Percentiles rank a stretch among this genome's conserved stretches.
phyloP scores from a whole-genome alignment of 2,113 vertebrate species.

The Rana temporaria region DNA sequence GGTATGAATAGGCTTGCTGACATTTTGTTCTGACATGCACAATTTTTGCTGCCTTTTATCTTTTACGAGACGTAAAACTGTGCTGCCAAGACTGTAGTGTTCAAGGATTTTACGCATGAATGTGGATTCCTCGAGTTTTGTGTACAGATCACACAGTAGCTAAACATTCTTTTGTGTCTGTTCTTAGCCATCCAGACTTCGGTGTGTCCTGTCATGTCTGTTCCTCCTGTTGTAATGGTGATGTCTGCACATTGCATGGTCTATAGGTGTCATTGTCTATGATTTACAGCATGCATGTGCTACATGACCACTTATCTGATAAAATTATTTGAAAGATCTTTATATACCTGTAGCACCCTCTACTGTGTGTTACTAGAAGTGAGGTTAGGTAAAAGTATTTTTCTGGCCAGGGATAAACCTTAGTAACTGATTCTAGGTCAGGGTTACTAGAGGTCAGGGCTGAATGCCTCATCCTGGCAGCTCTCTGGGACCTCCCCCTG shows the following conservation, averaged over 20 bases:
- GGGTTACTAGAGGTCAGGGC: no score
- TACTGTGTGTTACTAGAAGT: no score
- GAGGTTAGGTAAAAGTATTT: no score
- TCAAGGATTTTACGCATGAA: not conserved
- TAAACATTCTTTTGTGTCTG: conserved; percentile 6
- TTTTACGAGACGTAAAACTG: not conserved
- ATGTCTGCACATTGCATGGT: not conserved
- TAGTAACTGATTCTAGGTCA: no score
- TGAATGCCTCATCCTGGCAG: no score
- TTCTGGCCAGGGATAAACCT: no score
- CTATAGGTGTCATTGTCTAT: not conserved
- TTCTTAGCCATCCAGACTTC: not conserved
- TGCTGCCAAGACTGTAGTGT: not conserved
- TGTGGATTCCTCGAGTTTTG: conserved; percentile 29
- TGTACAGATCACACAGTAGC: not conserved
- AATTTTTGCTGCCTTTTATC: not conserved
- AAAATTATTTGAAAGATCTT: no score
- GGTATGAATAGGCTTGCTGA: not conserved
- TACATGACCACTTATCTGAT: no score
- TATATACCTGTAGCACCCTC: no score
- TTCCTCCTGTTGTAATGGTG: not conserved
- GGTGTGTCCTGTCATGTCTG: not conserved
- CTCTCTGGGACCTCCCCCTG: no score
- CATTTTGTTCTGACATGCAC: conserved; percentile 23
- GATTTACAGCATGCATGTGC: no score